Conservation (phyloP, 2,797 vertebrate species). For the Sylvilagus floridanus region DNA sequence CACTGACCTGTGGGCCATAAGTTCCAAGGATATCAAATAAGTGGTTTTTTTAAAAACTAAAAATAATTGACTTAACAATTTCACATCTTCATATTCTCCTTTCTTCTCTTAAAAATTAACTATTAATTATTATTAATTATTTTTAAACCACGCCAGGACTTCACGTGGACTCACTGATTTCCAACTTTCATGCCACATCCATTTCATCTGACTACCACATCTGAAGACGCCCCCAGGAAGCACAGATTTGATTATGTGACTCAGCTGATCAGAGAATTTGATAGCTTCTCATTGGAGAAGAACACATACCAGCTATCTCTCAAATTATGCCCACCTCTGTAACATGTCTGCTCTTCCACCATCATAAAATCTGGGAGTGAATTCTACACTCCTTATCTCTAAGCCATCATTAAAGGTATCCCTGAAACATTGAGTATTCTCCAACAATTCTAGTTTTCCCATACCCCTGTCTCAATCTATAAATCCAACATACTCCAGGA, state of each 20-base stretch:
- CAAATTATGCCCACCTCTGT: not conserved
- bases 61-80: not conserved
- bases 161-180: not conserved
- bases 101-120: slow-evolving; percentile 15
- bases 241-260: not conserved
- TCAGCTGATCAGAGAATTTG: not conserved
- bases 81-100: not conserved
- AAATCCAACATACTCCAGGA: not conserved
- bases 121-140: not conserved
- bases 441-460: not conserved
- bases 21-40: not conserved
- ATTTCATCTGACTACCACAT: not conserved
- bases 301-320: not conserved
- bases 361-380: not conserved
- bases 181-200: not conserved
- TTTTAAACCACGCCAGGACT: not conserved
- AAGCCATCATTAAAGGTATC: not conserved
- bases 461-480: not conserved
- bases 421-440: not conserved
- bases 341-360: not conserved
- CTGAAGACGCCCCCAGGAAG: not conserved
- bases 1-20: too few relatives aligned
- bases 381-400: not conserved
- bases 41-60: not conserved
- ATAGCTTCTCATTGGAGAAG: not conserved